phyloP scores from a whole-genome alignment of 64 coral and sea anemone species.

The Exaiptasia diaphana region DNA sequence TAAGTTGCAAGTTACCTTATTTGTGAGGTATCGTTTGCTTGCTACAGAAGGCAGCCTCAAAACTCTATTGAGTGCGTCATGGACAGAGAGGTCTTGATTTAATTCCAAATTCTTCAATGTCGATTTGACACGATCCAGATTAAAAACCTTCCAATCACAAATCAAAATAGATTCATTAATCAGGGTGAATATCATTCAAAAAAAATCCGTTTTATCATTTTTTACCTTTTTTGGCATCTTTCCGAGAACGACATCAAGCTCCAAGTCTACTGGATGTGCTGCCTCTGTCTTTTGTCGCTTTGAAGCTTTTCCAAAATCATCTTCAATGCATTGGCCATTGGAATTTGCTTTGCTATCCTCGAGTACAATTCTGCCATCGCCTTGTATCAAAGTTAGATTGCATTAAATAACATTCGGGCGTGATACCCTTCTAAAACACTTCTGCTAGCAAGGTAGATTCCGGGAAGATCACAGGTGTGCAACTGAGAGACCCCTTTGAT shows the following conservation, averaged over 20 bases:
- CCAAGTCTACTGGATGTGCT: constrained; percentile 75
- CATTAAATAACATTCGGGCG: neutral
- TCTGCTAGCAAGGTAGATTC: neutral
- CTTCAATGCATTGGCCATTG: constrained; percentile 30
- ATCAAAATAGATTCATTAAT: neutral
- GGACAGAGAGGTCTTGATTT: constrained; percentile 55
- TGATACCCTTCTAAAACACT: neutral
- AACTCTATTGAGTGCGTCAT: constrained; percentile 77
- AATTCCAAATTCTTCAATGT: constrained; percentile 46
- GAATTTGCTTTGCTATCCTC: constrained; percentile 21
- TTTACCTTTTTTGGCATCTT: constrained; percentile 92
- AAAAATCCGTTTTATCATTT: neutral
- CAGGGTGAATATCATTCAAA: neutral
- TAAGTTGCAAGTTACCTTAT: too few relatives aligned
- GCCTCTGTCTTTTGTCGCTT: constrained; percentile 49
- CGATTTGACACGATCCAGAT: constrained; percentile 54
- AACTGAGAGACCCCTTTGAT: too few relatives aligned
- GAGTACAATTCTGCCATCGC: constrained; percentile 80
- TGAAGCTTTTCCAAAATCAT: constrained; percentile 7
- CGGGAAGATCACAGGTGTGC: neutral
- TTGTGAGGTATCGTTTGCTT: constrained; percentile 97
- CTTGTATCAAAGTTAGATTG: neutral
- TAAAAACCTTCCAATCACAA: constrained; percentile 81
- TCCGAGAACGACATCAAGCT: constrained; percentile 90
- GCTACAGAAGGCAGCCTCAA: constrained; percentile 87